Percentiles rank a stretch among this genome's conserved stretches.
Conservation (phyloP, 1,140 invertebrate genomes). For the Trichoplusia ni region DNA sequence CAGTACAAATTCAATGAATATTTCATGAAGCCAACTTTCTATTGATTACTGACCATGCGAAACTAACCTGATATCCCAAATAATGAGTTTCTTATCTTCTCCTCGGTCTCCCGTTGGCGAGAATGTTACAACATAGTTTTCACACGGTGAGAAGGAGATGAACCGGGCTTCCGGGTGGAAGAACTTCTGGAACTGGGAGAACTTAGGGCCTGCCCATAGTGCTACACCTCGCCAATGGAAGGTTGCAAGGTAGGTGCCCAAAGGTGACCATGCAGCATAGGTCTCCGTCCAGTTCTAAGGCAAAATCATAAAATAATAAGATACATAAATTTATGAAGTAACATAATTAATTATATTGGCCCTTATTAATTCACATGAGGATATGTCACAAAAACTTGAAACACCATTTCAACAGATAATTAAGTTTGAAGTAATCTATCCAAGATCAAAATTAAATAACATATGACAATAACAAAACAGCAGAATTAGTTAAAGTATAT, state of each 20-base stretch:
- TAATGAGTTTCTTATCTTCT: constrained; percentile 89
- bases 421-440: no score
- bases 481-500: no score
- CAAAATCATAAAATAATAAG: constrained; percentile 8
- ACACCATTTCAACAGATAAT: no score
- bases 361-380: no score
- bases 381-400: no score
- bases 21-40: neutral
- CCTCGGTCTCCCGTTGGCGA: constrained; percentile 87
- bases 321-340: neutral
- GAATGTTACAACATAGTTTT: constrained; percentile 97
- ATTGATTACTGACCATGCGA: constrained; percentile 6
- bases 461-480: no score
- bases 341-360: neutral
- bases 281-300: constrained; percentile 95
- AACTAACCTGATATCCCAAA: constrained; percentile 94
- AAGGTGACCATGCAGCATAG: constrained; percentile 97
- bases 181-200: constrained; percentile 95
- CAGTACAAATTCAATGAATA: no score
- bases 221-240: constrained; percentile 98
- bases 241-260: constrained; percentile 97
- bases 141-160: constrained; percentile 98
- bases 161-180: constrained; percentile 95
- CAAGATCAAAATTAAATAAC: no score
- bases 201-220: constrained; percentile 97